Percentiles rank a stretch among this genome's conserved stretches.
Conservation (phyloP, 1,140 invertebrate genomes). For the Ylistrum balloti region DNA sequence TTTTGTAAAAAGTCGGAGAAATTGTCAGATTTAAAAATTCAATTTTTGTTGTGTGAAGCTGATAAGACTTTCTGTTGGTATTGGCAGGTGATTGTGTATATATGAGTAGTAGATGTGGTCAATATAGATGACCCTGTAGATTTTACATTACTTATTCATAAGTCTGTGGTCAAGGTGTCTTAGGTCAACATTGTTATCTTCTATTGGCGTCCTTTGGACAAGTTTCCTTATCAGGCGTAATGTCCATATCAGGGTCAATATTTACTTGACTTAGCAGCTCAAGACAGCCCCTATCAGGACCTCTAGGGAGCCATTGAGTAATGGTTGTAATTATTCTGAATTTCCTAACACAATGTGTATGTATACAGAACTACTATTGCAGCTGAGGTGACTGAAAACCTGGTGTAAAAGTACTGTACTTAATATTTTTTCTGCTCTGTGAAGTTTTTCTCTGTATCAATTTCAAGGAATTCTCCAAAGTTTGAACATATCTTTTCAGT, state of each 20-base stretch:
- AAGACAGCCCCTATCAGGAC: constrained; percentile 9
- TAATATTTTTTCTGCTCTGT: no score
- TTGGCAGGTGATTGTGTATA: constrained; percentile 2
- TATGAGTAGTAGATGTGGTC: neutral
- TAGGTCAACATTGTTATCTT: constrained; percentile 34
- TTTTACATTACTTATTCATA: constrained; percentile 40
- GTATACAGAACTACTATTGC: neutral
- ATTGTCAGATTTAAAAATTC: neutral
- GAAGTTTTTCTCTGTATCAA: no score
- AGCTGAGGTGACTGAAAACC: no score
- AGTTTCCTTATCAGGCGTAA: constrained; percentile 26
- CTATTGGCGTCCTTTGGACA: constrained; percentile 31
- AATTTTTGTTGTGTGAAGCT: neutral
- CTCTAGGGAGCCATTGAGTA: constrained; percentile 5
- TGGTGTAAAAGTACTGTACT: no score
- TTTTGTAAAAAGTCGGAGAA: neutral
- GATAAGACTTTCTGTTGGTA: neutral
- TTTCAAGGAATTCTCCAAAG: no score
- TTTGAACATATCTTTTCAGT: no score
- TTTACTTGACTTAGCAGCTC: neutral
- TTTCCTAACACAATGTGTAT: neutral
- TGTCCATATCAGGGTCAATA: constrained; percentile 24
- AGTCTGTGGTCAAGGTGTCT: constrained; percentile 31
- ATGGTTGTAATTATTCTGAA: constrained; percentile 11
- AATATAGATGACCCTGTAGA: neutral